These are phyloP conservation scores for Alitta virens DNA, from an alignment of 2,888 invertebrate species.

Conservation along the genomic window DNA sequence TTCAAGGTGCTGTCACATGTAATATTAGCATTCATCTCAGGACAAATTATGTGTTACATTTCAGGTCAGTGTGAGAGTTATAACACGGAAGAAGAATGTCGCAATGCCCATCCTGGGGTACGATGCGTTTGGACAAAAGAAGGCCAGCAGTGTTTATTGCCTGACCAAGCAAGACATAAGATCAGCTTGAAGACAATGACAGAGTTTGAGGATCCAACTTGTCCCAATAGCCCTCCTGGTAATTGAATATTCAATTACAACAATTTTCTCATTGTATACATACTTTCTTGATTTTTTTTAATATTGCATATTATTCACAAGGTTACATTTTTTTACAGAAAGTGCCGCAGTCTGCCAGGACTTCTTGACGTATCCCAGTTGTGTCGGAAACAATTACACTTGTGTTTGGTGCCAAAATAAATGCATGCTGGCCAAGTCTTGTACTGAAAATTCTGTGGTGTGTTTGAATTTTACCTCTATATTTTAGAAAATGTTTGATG, in stretches of 20 bases:
- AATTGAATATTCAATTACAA: too few species aligned
- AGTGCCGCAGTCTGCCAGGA: neutral
- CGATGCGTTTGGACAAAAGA: constrained; percentile 64
- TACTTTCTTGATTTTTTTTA: too few species aligned
- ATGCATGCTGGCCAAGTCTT: neutral
- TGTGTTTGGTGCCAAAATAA: constrained; percentile 67
- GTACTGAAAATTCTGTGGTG: too few species aligned
- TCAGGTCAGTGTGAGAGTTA: constrained; percentile 72
- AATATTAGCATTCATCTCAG: too few species aligned
- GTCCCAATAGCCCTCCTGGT: too few species aligned
- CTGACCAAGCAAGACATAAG: constrained; percentile 3
- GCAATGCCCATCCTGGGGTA: constrained; percentile 70
- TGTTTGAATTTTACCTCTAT: too few species aligned
- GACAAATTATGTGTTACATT: too few species aligned
- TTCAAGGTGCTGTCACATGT: too few species aligned
- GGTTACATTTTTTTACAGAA: neutral
- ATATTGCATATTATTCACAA: too few species aligned
- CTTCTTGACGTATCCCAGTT: constrained; percentile 30
- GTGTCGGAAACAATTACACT: constrained; percentile 37
- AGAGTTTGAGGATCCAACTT: too few species aligned
- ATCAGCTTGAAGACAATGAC: constrained; percentile 1
- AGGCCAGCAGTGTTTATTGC: constrained; percentile 9
- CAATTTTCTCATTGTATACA: too few species aligned
- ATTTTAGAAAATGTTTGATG: too few species aligned
- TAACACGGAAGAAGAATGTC: constrained; percentile 68